Base-by-base conservation (phyloP, 1,140 invertebrate genomes). In the Oncopeltus fasciatus region DNA sequence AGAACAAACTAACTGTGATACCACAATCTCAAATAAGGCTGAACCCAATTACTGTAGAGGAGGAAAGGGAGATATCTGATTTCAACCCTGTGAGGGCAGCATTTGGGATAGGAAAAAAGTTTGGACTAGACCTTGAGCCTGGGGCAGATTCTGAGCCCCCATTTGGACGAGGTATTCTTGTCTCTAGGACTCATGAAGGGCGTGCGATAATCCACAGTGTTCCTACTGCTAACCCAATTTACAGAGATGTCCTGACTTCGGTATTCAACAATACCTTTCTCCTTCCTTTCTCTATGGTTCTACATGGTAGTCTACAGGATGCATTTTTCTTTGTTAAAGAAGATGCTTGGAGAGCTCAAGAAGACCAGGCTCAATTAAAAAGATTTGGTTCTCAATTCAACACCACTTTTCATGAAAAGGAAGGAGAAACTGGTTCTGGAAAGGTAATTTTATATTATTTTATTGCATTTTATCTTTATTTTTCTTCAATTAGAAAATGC, bases 311-410 rank as follows among this genome's bases (percentile, higher is more conserved):
- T 1, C 84, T 88, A 66, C 90, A 93, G 71, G 92, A 95, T 70
- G 86, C 90, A 12, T 95, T 96, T 74, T 95, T 93, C 74, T 96
- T 97, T 72, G 90, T 95, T 0, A 96, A 97, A 72, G 86, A 91
- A 69, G 87, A 93, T 63, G 83, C 84, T 0, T 90, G 88, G 83
- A 83, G 88, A 33, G 90, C 90, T 0, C 83, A 83, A 44, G 88
- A 92, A 68, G 93, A 98, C 71, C 83, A 88, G 64, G 86, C 85
- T 59, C 89, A 92, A 67, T 74, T 97, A 62, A 90, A 93, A 73
- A 79, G 88, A 18, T 79, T 93, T 61, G 90, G 91, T 66, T 87
- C 90, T 9, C 87, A 92, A 72, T 84, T 96, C 18, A 96, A 96
- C 74, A 88, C 93, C 12, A 94, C 92, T 1, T 90, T 92, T 77